phyloP scores from a whole-genome alignment of 2,797 vertebrate genomes.

The Argentina silus region DNA sequence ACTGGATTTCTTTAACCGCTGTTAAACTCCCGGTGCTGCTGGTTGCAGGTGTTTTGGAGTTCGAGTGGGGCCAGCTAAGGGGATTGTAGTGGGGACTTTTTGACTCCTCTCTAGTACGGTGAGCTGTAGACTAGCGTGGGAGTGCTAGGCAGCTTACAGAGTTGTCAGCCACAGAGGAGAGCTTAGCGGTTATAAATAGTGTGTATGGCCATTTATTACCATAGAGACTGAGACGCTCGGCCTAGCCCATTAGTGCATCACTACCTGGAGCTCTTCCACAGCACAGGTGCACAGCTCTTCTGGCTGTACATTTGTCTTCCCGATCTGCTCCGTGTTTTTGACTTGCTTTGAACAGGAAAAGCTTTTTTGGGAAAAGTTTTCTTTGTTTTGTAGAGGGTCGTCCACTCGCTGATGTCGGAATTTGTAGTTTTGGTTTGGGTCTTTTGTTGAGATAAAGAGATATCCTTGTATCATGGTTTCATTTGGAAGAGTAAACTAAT shows the following conservation, averaged over 20 bases:
- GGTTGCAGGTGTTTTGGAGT: conserved; percentile 21
- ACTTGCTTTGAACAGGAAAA: not conserved
- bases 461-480: no score
- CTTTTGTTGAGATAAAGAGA: not conserved
- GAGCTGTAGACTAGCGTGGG: conserved; percentile 39
- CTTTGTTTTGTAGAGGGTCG: not conserved
- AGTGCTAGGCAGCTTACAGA: conserved; percentile 74
- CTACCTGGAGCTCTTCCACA: conserved; percentile 33
- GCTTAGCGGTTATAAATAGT: conserved; percentile 84
- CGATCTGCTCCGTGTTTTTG: no score
- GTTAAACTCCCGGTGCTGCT: conserved; percentile 5
- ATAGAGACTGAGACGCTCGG: conserved; percentile 56
- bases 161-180: conserved; percentile 55
- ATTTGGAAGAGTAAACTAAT: no score
- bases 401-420: not conserved
- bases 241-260: conserved; percentile 44
- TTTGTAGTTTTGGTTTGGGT: not conserved
- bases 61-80: conserved; percentile 24
- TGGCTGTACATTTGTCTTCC: not conserved
- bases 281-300: not conserved
- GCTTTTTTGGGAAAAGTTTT: not conserved
- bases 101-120: conserved; percentile 27
- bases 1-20: not conserved
- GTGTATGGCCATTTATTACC: conserved; percentile 70
- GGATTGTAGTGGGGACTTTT: conserved; percentile 30